Base-by-base conservation (phyloP, 1,140 invertebrate genomes). In the Rhagoletis pomonella region DNA sequence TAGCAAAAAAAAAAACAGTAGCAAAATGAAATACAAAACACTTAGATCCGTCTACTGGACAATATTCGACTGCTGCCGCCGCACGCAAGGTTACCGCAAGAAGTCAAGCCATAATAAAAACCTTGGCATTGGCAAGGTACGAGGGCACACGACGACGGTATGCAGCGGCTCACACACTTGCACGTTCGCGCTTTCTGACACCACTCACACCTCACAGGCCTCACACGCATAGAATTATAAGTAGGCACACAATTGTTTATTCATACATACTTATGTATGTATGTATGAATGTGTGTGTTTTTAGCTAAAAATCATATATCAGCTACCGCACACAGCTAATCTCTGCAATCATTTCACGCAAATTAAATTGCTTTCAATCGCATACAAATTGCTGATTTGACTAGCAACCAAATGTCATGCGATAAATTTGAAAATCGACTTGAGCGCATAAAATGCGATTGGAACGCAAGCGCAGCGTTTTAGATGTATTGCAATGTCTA, bases 31-130 rank as follows among this genome's bases (percentile, higher is more conserved):
- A 73, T 19, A 81, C 19, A 62, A 55, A 42, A 2, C 42, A 44
- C 42, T 42, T 47, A 73, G 67, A 73, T 73, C 67, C 67, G 67
- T 44, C 67, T 73, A 42, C 44, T 73, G n/a, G 67, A 73, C 67
- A 73, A 73, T 14, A 73, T 73, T 73, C 67, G 42, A 73, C 42
- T 39, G 14, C 12, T 12, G 42, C 42, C 42, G 67, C 42, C 42
- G 29, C 0, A 29, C 5, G 67, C 67, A 73, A 73, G 67, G 67
- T 73, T 44, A 73, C 6, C 44, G 39, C 42, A 47, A 73, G 67
- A 10, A 10, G 39, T 5, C 67, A 39, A 47, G 14, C 14, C 67
- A n/a, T 39, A 12, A 17, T 73, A 73, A 10, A 73, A 10, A 73
- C 67, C 67, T 73, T 73, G 67, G 67, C 67, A 73, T 73, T 73